Percentiles rank a stretch among this genome's conserved stretches.
These are phyloP conservation scores for Drosophila subobscura DNA, from an alignment of 1,140 invertebrate genomes.

Conservation along the genomic window DNA sequence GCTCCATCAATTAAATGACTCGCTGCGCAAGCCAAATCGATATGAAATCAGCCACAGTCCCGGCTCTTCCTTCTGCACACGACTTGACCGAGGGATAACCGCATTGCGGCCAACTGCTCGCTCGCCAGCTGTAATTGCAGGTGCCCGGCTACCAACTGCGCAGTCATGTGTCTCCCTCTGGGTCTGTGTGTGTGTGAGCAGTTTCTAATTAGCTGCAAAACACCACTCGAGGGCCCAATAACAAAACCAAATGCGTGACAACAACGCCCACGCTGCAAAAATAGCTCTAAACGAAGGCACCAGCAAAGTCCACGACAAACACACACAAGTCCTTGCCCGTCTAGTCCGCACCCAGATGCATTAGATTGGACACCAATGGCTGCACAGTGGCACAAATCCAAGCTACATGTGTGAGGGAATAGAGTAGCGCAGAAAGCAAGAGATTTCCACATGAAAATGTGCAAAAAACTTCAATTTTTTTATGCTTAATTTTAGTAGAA, in stretches of 20 bases:
- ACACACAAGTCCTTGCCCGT: too few species aligned
- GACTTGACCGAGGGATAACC: conserved; percentile 31
- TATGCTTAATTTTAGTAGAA: too few species aligned
- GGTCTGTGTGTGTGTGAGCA: conserved; percentile 22
- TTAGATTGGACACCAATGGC: conserved; percentile 3
- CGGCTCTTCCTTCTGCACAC: conserved; percentile 18
- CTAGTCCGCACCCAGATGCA: conserved; percentile 43
- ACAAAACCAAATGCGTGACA: conserved; percentile 56
- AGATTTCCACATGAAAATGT: too few species aligned
- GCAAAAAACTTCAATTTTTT: too few species aligned
- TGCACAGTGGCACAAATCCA: conserved; percentile 19
- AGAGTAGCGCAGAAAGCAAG: too few species aligned
- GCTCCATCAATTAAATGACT: conserved; percentile 58
- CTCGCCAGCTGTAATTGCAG: conserved; percentile 62
- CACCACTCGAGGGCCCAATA: conserved; percentile 66
- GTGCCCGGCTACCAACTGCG: conserved; percentile 24
- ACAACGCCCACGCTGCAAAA: conserved; percentile 49
- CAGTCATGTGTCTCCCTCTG: background rate
- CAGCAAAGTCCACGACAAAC: conserved; percentile 8
- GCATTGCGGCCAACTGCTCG: conserved; percentile 21
- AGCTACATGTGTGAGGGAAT: background rate
- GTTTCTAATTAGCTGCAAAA: conserved; percentile 75
- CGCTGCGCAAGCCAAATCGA: conserved; percentile 37
- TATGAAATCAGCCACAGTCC: conserved; percentile 24
- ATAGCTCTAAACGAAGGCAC: conserved; percentile 31